Conservation (phyloP, 2,888 invertebrate genomes). For the Galerucella nymphaeae region DNA sequence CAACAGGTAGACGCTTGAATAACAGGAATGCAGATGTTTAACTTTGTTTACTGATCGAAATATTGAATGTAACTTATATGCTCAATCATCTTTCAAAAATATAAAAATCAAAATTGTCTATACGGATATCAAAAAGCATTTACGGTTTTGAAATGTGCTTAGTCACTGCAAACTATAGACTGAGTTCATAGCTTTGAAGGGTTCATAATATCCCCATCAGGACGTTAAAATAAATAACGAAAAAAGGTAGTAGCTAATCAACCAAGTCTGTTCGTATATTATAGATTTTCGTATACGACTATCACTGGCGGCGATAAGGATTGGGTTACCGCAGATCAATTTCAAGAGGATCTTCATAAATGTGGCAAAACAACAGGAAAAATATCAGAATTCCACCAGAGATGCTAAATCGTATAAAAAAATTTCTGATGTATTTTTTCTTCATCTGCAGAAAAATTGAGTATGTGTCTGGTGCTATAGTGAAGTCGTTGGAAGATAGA, state of each 20-base stretch:
- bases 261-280: neutral
- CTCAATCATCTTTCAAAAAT: constrained; percentile 16
- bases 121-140: constrained; percentile 42
- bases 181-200: constrained; percentile 57
- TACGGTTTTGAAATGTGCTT: constrained; percentile 43
- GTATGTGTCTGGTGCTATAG: no score
- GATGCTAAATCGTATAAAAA: no score
- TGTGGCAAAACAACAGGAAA: no score
- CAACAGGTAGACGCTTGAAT: no score
- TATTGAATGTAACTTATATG: neutral
- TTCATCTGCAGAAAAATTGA: no score
- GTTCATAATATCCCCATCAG: constrained; percentile 58
- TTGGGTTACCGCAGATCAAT: neutral
- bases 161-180: constrained; percentile 48
- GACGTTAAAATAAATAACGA: constrained; percentile 22
- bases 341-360: neutral
- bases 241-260: neutral
- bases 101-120: constrained; percentile 24
- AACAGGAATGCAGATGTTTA: no score
- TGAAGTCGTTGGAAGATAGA: no score
- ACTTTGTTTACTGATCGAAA: neutral
- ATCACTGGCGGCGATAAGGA: no score
- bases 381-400: no score
- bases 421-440: no score
- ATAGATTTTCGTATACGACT: neutral